Percentiles rank a stretch among this genome's conserved stretches.
phyloP scores from a whole-genome alignment of 2,797 vertebrate species.

The Fratercula arctica region DNA sequence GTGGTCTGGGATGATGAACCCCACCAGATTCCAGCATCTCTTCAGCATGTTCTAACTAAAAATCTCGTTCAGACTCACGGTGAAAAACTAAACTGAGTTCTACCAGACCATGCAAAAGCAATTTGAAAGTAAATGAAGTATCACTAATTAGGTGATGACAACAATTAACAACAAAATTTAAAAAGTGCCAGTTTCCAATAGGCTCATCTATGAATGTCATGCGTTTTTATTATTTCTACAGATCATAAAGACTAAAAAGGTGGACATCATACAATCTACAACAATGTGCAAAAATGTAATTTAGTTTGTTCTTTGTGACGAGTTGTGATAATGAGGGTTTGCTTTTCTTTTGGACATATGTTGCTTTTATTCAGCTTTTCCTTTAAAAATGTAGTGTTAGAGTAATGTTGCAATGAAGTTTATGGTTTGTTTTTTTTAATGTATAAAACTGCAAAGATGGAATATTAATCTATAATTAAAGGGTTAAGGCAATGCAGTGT shows the following conservation, averaged over 20 bases:
- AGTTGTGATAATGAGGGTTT: neutral
- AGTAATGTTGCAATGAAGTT: neutral
- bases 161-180: neutral
- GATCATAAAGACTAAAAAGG: neutral
- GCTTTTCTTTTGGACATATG: neutral
- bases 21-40: neutral
- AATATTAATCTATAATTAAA: neutral
- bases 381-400: neutral
- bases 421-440: neutral
- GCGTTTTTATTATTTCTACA: neutral
- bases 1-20: neutral
- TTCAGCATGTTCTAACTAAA: neutral
- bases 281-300: accelerated
- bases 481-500: neutral
- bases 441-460: neutral
- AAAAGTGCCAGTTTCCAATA: neutral
- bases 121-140: neutral
- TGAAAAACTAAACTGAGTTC: neutral
- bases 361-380: neutral
- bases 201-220: neutral
- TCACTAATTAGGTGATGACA: neutral
- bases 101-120: neutral
- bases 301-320: neutral
- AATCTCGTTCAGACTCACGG: neutral
- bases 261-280: neutral